phyloP scores from a whole-genome alignment of 2,888 invertebrate species.

The Panzeria rudis region DNA sequence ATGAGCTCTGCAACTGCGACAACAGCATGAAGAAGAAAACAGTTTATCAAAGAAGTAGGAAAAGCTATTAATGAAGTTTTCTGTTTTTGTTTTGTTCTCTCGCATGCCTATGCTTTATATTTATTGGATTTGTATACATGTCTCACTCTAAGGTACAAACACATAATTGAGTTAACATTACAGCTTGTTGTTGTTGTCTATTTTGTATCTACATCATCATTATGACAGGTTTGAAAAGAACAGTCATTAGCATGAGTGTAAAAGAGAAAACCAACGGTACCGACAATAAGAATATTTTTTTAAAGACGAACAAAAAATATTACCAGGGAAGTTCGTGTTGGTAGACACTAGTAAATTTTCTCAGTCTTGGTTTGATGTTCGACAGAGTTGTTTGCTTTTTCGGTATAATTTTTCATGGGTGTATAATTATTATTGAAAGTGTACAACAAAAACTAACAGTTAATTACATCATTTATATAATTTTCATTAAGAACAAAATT shows the following conservation, averaged over 20 bases:
- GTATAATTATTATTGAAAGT: conserved; percentile 38
- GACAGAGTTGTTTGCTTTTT: conserved; percentile 63
- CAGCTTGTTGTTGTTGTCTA: conserved; percentile 34
- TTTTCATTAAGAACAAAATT: conserved; percentile 68
- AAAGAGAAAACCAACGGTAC: conserved; percentile 56
- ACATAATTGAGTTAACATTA: conserved; percentile 49
- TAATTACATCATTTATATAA: conserved; percentile 73
- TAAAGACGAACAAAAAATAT: conserved; percentile 42
- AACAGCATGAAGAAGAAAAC: conserved; percentile 12
- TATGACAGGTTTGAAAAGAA: conserved; percentile 65
- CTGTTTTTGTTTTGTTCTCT: conserved; percentile 41
- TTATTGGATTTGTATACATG: conserved; percentile 25
- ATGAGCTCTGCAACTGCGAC: conserved; percentile 69
- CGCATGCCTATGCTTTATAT: neutral
- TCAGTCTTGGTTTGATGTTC: conserved; percentile 72
- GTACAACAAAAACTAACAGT: conserved; percentile 61
- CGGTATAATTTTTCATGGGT: conserved; percentile 52
- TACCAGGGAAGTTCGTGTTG: conserved; percentile 69
- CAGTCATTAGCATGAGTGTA: conserved; percentile 70
- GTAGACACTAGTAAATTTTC: conserved; percentile 63
- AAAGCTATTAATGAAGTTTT: conserved; percentile 66
- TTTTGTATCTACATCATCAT: conserved; percentile 63
- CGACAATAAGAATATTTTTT: conserved; percentile 41
- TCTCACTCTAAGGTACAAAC: conserved; percentile 44
- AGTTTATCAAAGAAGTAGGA: conserved; percentile 45